A percentile compares a stretch with the other conserved stretches of the same genome.
phyloP scores from a whole-genome alignment of 2,797 vertebrate species.

The Parambassis ranga region DNA sequence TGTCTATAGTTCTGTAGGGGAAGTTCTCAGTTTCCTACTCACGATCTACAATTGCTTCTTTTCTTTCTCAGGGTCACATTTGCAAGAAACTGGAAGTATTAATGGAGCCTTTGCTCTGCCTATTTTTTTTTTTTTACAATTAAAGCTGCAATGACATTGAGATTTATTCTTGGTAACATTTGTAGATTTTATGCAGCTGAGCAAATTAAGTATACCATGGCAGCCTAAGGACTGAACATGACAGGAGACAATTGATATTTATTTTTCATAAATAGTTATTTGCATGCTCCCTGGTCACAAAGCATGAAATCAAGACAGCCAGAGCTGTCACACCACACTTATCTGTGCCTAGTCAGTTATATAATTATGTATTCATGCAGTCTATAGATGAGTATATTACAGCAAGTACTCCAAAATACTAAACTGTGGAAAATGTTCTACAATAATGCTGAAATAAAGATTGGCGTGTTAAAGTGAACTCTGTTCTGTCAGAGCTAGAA shows the following conservation, averaged over 20 bases:
- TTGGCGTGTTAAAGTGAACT: constrained; percentile 22
- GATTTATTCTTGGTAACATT: not conserved
- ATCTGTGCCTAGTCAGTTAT: not conserved
- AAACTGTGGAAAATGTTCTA: not conserved
- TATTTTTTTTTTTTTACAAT: not conserved
- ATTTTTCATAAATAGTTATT: not conserved
- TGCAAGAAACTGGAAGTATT: not conserved
- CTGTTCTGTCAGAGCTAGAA: constrained; percentile 64
- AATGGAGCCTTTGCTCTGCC: not conserved
- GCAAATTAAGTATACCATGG: not conserved
- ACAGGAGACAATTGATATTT: not conserved
- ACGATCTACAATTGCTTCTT: not conserved
- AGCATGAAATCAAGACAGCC: constrained; percentile 11
- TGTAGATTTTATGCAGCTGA: not conserved
- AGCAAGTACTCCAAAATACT: constrained; percentile 29
- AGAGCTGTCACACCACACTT: constrained; percentile 2
- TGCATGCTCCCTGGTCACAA: not conserved
- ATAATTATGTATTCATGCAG: not conserved
- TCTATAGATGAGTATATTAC: not conserved
- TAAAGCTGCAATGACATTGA: not conserved
- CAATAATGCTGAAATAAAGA: constrained; percentile 17
- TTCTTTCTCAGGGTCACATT: not conserved
- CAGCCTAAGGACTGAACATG: not conserved
- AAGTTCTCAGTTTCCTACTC: not conserved
- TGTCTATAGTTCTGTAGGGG: not conserved